Evolutionary conservation across 2,113 vertebrate species (phyloP), one percentile per base, ranked within the genome.

Genomic region (Prinia subflava): DNA sequence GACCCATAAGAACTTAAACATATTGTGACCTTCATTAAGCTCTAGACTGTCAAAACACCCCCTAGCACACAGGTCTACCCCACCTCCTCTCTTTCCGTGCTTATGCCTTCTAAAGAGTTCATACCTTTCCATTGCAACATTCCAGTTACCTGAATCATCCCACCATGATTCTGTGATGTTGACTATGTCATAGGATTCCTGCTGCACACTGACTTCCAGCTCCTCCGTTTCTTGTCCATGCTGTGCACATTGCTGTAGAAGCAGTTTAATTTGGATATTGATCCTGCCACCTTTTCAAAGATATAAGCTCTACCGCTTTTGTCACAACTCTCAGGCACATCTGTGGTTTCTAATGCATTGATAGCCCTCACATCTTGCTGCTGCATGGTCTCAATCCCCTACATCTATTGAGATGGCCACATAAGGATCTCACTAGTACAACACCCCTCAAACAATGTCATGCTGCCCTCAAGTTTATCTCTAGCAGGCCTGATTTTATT

Each of bases 281-380:
- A 60, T 33, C 22, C 15, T 53, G 18, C 27, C 28, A 44, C 22
- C 7, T 60, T 87, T 46, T 15, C 2, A 1, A 10, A 46, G 33
- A 11, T 6, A 46, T 6, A 53, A 39, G 6, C 22, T 56, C 17
- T 59, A 23, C 4, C 18, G 11, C 41, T 39, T 55, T 33, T 24
- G n/a, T 13, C 49, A 41, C 4, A 24, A 12, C 33, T 55, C 19
- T n/a, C 56, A 55, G 41, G 47, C 8, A 62, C 13, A n/a, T 24
- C n/a, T 55, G 35, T 49, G 47, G 6, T 46, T 62, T 70, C 47
- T 55, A n/a, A 28, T 3, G 9, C 47, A 47, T n/a, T 24, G 55
- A 17, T 8, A 70, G n/a, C 47, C 39, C 28, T 30, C n/a, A 20
- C 0, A 0, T 39, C n/a, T 46, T 55, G 13, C 46, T 62, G 12